These are phyloP conservation scores for Panulirus ornatus DNA, from an alignment of 1,140 invertebrate species.

Conservation along the genomic window DNA sequence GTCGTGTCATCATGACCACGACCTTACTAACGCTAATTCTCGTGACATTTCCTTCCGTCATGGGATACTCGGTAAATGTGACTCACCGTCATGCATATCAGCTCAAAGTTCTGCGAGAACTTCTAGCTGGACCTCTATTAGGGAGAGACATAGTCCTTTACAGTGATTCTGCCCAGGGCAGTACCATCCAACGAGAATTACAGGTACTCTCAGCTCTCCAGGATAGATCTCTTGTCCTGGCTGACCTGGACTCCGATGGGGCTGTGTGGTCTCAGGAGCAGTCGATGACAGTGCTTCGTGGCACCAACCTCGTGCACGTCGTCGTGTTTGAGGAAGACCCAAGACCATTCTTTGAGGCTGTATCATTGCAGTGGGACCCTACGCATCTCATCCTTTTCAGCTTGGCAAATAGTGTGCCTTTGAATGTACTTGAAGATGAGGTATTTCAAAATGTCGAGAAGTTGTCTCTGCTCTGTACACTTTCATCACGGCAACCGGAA, in stretches of 20 bases:
- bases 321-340: background rate
- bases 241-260: background rate
- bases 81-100: too few relatives aligned
- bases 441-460: background rate
- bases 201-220: background rate
- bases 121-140: background rate
- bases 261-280: background rate
- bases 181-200: background rate
- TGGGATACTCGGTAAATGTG: too few relatives aligned
- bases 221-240: background rate
- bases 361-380: background rate
- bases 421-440: background rate
- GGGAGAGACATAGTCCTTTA: background rate
- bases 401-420: background rate
- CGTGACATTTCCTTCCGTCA: too few relatives aligned
- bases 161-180: background rate
- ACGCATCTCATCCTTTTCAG: background rate
- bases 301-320: background rate
- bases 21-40: too few relatives aligned
- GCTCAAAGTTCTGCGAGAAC: background rate
- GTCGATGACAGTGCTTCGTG: background rate
- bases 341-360: background rate
- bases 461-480: background rate
- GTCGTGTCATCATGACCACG: too few relatives aligned
- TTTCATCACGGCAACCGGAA: background rate